These are phyloP conservation scores for Philypnodon macrostomus DNA, from an alignment of 2,797 vertebrate species.

Conservation along the genomic window DNA sequence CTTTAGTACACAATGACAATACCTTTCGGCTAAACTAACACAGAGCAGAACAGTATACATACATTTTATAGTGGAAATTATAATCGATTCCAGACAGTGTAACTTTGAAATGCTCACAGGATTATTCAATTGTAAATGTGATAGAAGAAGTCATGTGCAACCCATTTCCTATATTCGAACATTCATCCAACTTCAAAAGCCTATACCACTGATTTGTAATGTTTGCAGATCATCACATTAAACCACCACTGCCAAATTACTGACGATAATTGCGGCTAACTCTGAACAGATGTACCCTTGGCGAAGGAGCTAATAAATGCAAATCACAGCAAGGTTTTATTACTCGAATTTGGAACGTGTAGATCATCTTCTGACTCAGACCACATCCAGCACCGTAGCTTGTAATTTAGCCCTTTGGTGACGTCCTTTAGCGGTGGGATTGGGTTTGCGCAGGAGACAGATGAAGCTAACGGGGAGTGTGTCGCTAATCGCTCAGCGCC, in stretches of 20 bases:
- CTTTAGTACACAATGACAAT: no score
- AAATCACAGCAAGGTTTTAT: slow-evolving; percentile 37
- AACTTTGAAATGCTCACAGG: slow-evolving; percentile 7
- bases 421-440: slow-evolving; percentile 28
- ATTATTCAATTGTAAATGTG: slow-evolving; percentile 27
- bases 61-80: no score
- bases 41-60: slow-evolving; percentile 10
- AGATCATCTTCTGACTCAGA: slow-evolving; percentile 2
- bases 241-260: slow-evolving; percentile 39
- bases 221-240: slow-evolving; percentile 26
- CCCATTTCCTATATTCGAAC: no score
- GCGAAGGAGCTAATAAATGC: slow-evolving; percentile 40
- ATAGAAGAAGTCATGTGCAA: background rate
- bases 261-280: slow-evolving; percentile 38
- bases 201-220: background rate
- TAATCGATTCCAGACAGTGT: no score
- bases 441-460: slow-evolving; percentile 19
- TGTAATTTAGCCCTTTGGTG: slow-evolving; percentile 35
- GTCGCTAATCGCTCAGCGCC: slow-evolving; percentile 21
- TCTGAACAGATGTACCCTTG: slow-evolving; percentile 51
- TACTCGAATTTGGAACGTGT: slow-evolving; percentile 34
- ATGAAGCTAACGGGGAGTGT: slow-evolving; percentile 20
- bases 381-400: slow-evolving; percentile 4
- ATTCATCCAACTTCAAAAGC: no score
- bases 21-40: no score